phyloP scores from a whole-genome alignment of 2,797 vertebrate genomes.

The Otolemur crassicaudatus region DNA sequence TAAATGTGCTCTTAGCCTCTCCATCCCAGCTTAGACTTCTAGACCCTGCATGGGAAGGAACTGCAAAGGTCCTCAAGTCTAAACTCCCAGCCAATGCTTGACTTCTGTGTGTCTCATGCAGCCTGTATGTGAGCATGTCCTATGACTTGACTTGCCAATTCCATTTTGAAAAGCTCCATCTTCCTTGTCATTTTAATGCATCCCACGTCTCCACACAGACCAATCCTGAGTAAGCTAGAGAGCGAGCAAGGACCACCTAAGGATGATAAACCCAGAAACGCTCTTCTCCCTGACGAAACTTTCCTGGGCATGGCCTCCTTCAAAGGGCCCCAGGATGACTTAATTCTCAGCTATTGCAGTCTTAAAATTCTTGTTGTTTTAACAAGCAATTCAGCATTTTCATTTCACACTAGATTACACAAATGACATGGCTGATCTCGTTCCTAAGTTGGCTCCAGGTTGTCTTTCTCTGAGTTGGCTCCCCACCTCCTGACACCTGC shows the following conservation, averaged over 20 bases:
- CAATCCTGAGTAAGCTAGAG: background rate
- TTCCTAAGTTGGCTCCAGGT: background rate
- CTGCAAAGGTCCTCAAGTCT: background rate
- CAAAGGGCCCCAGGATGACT: background rate
- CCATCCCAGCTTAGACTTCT: background rate
- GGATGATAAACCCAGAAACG: background rate
- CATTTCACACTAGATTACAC: background rate
- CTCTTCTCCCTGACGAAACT: background rate
- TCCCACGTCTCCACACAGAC: background rate
- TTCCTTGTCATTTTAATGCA: background rate
- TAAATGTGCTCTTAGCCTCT: background rate
- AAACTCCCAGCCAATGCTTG: background rate
- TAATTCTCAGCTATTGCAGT: background rate
- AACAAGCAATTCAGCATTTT: background rate
- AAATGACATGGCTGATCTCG: background rate
- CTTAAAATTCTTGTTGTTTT: slow-evolving; percentile 20
- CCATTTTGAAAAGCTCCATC: background rate
- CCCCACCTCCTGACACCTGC: background rate
- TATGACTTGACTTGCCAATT: background rate
- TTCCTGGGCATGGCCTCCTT: background rate
- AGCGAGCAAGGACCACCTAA: background rate
- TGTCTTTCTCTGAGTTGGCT: background rate
- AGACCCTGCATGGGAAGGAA: background rate
- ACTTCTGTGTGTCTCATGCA: background rate
- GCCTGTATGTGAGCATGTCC: background rate